A percentile compares a stretch with the other conserved stretches of the same genome.
Conservation (phyloP, 2,113 vertebrate species). For the Istiophorus platypterus region DNA sequence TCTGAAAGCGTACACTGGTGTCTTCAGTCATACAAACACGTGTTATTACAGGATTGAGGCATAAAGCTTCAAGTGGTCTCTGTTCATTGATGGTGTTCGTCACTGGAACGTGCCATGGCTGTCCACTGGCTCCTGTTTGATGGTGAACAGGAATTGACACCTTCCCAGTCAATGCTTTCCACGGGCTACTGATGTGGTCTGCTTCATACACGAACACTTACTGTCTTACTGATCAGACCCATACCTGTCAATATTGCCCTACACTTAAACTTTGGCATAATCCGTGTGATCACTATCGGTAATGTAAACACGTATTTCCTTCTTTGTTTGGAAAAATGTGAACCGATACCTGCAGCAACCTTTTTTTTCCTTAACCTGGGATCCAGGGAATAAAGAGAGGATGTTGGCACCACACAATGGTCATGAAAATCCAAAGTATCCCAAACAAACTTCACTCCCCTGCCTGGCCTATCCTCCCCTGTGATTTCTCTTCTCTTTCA, state of each 20-base stretch:
- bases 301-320: not conserved
- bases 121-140: not conserved
- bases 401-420: constrained; percentile 62
- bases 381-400: constrained; percentile 31
- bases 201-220: no score
- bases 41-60: not conserved
- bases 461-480: constrained; percentile 62
- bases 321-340: constrained; percentile 8
- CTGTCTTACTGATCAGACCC: no score
- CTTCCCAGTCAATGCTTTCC: no score
- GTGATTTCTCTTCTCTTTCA: constrained; percentile 75
- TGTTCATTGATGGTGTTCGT: not conserved
- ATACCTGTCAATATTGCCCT: no score
- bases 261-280: not conserved
- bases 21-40: not conserved
- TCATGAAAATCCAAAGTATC: constrained; percentile 71
- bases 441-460: constrained; percentile 74
- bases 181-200: no score
- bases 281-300: not conserved
- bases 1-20: not conserved
- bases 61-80: not conserved
- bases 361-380: not conserved
- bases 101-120: not conserved
- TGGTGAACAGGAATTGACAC: no score
- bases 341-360: constrained; percentile 14